Evolutionary conservation across 2,888 invertebrate species (phyloP).

Genomic region (Seira ritae): DNA sequence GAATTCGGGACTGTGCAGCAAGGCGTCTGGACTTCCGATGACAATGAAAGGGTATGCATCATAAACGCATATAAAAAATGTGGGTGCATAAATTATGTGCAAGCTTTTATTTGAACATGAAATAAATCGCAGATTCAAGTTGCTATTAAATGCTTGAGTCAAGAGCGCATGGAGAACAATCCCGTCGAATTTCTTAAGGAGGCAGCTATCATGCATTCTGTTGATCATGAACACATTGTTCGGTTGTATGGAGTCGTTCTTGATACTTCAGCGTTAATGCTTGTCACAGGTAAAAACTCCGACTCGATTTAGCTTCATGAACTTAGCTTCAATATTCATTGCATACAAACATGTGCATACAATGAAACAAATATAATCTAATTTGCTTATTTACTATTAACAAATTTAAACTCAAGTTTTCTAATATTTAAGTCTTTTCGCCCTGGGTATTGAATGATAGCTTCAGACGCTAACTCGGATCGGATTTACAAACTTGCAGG

Average conservation of each 20-base stretch:
- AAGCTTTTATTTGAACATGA: too few relatives aligned
- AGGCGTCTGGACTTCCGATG: conserved; percentile 95
- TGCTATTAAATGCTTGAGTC: conserved; percentile 96
- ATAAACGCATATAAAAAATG: not conserved
- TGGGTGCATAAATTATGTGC: not conserved
- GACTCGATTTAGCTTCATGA: too few relatives aligned
- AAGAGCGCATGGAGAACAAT: conserved; percentile 96
- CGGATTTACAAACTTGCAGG: conserved; percentile 28
- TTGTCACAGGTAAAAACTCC: conserved; percentile 75
- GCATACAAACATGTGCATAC: too few relatives aligned
- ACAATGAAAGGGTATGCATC: conserved; percentile 87
- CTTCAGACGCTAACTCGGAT: too few relatives aligned
- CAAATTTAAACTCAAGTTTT: too few relatives aligned
- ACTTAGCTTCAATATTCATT: too few relatives aligned
- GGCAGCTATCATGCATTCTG: conserved; percentile 98
- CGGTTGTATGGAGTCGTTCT: conserved; percentile 97
- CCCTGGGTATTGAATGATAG: too few relatives aligned
- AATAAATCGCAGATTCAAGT: conserved; percentile 85
- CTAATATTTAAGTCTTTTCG: too few relatives aligned
- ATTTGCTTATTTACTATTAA: too few relatives aligned
- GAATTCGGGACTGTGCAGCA: conserved; percentile 99
- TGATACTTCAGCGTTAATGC: conserved; percentile 89
- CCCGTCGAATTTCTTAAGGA: conserved; percentile 98
- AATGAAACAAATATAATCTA: too few relatives aligned
- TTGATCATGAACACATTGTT: conserved; percentile 92